Percentiles rank a stretch among this genome's conserved stretches.
Evolutionary conservation across 2,888 invertebrate genomes (phyloP).

Genomic region (Coenonympha arcania): DNA sequence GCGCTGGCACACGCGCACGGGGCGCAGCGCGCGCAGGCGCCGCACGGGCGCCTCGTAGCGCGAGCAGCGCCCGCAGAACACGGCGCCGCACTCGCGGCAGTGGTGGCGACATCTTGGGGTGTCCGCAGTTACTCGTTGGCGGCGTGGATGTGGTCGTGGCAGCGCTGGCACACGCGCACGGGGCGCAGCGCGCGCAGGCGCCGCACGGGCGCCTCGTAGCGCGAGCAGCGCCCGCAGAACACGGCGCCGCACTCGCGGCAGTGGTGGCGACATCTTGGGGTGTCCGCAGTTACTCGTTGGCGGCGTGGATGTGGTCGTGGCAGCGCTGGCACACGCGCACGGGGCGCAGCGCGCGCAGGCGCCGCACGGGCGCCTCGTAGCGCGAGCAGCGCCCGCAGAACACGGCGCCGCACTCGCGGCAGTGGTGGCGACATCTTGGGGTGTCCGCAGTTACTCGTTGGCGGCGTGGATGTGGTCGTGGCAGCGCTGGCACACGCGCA

Average conservation of each 20-base stretch:
- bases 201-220: constrained; percentile 96
- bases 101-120: too few species aligned
- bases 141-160: constrained; percentile 75
- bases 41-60: too few species aligned
- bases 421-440: too few species aligned
- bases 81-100: too few species aligned
- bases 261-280: too few species aligned
- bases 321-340: constrained; percentile 97
- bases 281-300: background rate
- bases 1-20: too few species aligned
- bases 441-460: background rate
- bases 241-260: too few species aligned
- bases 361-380: constrained; percentile 96
- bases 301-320: constrained; percentile 68
- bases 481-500: constrained; percentile 95
- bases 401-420: too few species aligned
- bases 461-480: constrained; percentile 67
- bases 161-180: constrained; percentile 95
- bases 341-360: constrained; percentile 92
- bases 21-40: too few species aligned
- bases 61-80: too few species aligned
- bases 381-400: too few species aligned
- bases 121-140: constrained; percentile 1
- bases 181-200: constrained; percentile 93
- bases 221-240: too few species aligned